Evolutionary conservation across 2,888 invertebrate genomes (phyloP).

Genomic region (Tetragonula carbonaria): DNA sequence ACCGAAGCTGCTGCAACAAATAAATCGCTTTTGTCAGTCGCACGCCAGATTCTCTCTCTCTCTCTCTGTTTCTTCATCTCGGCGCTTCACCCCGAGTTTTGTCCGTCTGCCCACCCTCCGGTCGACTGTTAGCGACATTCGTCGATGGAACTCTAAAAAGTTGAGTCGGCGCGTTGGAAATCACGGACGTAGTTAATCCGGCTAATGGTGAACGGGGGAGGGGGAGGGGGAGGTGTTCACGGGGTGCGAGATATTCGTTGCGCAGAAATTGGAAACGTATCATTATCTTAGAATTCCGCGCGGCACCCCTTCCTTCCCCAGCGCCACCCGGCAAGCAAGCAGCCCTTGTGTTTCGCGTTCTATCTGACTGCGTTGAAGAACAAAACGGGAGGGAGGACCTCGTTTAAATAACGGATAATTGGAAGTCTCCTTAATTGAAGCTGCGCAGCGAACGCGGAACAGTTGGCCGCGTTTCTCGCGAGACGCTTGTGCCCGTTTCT

Average conservation of each 20-base stretch:
- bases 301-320: background rate
- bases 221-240: background rate
- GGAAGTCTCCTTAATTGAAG: slow-evolving; percentile 78
- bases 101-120: background rate
- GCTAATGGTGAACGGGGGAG: slow-evolving; percentile 38
- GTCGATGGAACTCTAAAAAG: slow-evolving; percentile 36
- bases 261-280: slow-evolving; percentile 60
- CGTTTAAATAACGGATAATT: slow-evolving; percentile 81
- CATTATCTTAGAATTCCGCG: slow-evolving; percentile 45
- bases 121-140: slow-evolving; percentile 31
- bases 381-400: slow-evolving; percentile 61
- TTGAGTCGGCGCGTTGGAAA: slow-evolving; percentile 22
- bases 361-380: slow-evolving; percentile 40
- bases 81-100: background rate
- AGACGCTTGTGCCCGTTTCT: slow-evolving; percentile 34
- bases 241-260: slow-evolving; percentile 43
- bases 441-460: slow-evolving; percentile 68
- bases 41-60: slow-evolving; percentile 15
- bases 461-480: slow-evolving; percentile 70
- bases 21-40: slow-evolving; percentile 63
- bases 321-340: too few species aligned
- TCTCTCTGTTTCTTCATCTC: background rate
- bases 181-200: slow-evolving; percentile 47
- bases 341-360: slow-evolving; percentile 47
- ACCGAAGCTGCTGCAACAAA: slow-evolving; percentile 56